Conservation (phyloP, 2,113 vertebrate genomes). For the Natator depressus region DNA sequence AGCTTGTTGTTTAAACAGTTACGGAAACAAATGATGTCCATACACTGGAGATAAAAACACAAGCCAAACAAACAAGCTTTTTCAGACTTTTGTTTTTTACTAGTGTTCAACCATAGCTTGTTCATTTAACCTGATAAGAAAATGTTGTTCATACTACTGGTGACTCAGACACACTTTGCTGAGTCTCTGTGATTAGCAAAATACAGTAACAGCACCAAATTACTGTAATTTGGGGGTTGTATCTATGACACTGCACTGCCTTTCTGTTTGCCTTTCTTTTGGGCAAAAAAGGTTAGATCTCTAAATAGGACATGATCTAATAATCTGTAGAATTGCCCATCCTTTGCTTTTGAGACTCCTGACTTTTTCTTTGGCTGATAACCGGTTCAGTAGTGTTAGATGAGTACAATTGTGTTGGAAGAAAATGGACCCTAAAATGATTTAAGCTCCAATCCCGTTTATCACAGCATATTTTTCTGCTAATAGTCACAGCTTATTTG, state of each 20-base stretch:
- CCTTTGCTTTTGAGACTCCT: slow-evolving; percentile 59
- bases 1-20: neutral
- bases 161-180: slow-evolving; percentile 55
- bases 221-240: slow-evolving; percentile 48
- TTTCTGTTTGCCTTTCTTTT: slow-evolving; percentile 59
- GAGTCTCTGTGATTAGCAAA: slow-evolving; percentile 58
- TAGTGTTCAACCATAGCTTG: neutral
- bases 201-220: slow-evolving; percentile 59
- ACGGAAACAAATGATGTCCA: neutral
- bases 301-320: slow-evolving; percentile 69
- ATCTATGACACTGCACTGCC: slow-evolving; percentile 4
- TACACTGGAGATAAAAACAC: neutral
- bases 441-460: neutral
- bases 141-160: slow-evolving; percentile 5
- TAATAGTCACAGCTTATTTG: neutral
- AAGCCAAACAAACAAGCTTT: neutral
- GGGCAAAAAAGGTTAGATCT: slow-evolving; percentile 66
- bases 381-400: slow-evolving; percentile 12
- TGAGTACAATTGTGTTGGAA: slow-evolving; percentile 15
- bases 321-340: slow-evolving; percentile 63
- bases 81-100: neutral
- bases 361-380: slow-evolving; percentile 66
- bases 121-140: slow-evolving; percentile 32
- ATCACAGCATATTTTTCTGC: neutral
- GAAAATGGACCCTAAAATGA: neutral